Conservation (phyloP, 2,113 vertebrate species). For the Sapayoa aenigma region DNA sequence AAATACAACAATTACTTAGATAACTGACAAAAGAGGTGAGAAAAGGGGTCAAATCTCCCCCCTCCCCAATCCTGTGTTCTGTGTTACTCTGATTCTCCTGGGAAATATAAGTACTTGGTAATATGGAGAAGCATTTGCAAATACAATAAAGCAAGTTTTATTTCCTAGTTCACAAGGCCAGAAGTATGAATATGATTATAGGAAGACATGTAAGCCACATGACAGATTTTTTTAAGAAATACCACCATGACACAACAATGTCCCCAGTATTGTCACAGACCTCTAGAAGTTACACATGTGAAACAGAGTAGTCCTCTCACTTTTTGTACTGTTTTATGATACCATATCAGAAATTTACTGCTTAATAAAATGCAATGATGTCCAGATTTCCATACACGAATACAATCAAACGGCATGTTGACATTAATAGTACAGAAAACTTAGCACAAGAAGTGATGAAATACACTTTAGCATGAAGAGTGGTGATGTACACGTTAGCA, state of each 20-base stretch:
- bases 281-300: background rate
- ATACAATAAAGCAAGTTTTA: background rate
- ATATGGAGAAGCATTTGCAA: background rate
- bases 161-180: background rate
- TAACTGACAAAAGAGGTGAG: background rate
- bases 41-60: background rate
- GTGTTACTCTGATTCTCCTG: background rate
- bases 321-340: background rate
- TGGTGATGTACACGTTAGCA: background rate
- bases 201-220: background rate
- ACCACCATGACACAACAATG: background rate
- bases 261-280: background rate
- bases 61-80: background rate
- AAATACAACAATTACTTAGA: background rate
- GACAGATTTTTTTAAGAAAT: background rate
- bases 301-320: background rate
- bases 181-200: background rate
- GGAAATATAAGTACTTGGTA: background rate
- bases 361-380: background rate
- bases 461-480: background rate
- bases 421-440: slow-evolving; percentile 1
- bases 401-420: background rate
- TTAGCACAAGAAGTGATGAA: background rate
- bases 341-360: background rate
- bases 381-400: background rate